These are phyloP conservation scores for Misgurnus mizolepis DNA, from an alignment of 2,113 vertebrate genomes.

Conservation along the genomic window DNA sequence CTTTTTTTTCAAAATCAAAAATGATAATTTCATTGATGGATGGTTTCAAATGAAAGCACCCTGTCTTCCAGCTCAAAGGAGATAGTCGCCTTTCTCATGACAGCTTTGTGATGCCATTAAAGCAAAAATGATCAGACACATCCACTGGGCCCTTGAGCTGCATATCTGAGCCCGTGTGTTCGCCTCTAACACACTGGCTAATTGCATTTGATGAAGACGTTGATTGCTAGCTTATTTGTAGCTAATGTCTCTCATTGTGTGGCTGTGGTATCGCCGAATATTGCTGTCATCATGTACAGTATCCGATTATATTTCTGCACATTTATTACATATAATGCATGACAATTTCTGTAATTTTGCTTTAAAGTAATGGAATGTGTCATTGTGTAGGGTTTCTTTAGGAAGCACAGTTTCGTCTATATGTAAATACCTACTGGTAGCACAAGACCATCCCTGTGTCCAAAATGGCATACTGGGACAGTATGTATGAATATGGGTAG, in stretches of 20 bases:
- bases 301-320: constrained; percentile 1
- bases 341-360: constrained; percentile 26
- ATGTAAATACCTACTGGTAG: neutral
- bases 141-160: constrained; percentile 18
- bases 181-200: constrained; percentile 31
- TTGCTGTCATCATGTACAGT: constrained; percentile 4
- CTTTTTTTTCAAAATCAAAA: neutral
- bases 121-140: constrained; percentile 30
- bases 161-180: constrained; percentile 19
- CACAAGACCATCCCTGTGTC: too few species aligned
- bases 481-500: too few species aligned
- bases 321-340: constrained; percentile 26
- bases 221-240: constrained; percentile 39
- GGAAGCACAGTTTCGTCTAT: neutral
- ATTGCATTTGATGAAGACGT: constrained; percentile 40
- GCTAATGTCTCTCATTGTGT: constrained; percentile 39
- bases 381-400: neutral
- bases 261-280: neutral
- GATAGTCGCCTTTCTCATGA: constrained; percentile 12
- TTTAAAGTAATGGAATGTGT: too few species aligned
- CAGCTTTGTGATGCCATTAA: constrained; percentile 36
- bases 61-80: constrained; percentile 16
- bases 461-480: too few species aligned
- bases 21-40: constrained; percentile 19
- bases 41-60: constrained; percentile 19